These are phyloP conservation scores for Agriopis leucophaearia DNA, from an alignment of 2,888 invertebrate genomes.

Conservation along the genomic window DNA sequence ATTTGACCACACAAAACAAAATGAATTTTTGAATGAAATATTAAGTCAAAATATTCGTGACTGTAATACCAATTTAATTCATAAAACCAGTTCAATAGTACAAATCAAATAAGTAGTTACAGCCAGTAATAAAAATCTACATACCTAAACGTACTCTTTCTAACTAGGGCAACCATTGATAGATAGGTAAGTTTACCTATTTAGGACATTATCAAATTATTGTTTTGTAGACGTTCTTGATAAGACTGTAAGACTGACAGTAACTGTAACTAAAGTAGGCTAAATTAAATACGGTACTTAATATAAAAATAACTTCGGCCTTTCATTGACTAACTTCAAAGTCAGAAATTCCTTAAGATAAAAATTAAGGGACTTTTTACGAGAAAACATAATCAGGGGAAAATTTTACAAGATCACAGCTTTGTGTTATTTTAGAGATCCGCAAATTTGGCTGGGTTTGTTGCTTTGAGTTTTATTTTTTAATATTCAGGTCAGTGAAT, in stretches of 20 bases:
- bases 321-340: conserved; percentile 28
- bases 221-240: not conserved
- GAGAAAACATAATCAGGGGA: conserved; percentile 22
- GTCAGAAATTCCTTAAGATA: conserved; percentile 22
- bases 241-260: too few species aligned
- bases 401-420: conserved; percentile 20
- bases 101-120: conserved; percentile 3
- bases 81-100: conserved; percentile 10
- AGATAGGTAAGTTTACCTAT: not conserved
- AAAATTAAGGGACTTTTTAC: conserved; percentile 24
- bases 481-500: not conserved
- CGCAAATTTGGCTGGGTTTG: not conserved
- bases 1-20: not conserved
- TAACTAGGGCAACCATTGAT: not conserved
- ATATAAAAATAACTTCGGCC: conserved; percentile 3
- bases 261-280: not conserved
- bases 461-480: not conserved
- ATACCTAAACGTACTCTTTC: not conserved
- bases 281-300: not conserved
- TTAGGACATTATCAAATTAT: not conserved
- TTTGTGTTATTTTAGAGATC: conserved; percentile 10
- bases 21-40: conserved; percentile 12
- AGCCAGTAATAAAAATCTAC: conserved; percentile 11
- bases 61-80: conserved; percentile 7
- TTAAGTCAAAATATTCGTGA: conserved; percentile 26